Conservation (phyloP, 2,113 vertebrate species). For the Bubalus kerabau region DNA sequence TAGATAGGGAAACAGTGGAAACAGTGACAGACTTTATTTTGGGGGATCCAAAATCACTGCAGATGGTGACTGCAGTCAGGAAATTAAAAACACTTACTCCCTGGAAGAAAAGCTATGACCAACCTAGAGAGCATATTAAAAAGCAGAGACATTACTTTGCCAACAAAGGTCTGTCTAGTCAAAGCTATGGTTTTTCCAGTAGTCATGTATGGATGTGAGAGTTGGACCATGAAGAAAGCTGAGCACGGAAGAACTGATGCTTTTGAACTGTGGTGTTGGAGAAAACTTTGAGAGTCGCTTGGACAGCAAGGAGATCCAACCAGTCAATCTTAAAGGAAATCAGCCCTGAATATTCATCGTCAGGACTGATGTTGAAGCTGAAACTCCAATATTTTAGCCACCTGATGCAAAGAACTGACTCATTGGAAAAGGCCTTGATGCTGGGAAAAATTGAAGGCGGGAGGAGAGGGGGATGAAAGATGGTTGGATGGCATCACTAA, state of each 20-base stretch:
- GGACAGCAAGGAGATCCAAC: not conserved
- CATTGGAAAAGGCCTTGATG: not conserved
- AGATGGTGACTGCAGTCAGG: not conserved
- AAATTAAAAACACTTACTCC: not conserved
- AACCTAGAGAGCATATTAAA: not conserved
- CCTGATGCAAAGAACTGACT: not conserved
- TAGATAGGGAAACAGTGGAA: not conserved
- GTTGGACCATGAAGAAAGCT: not conserved
- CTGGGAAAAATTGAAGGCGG: not conserved
- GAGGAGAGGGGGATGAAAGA: not conserved
- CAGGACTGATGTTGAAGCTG: not conserved
- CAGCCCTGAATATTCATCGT: not conserved
- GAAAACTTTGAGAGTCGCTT: not conserved
- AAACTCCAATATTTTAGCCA: not conserved
- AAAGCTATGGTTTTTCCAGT: not conserved
- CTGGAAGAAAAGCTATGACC: not conserved
- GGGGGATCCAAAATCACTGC: rapidly evolving
- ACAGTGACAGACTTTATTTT: not conserved
- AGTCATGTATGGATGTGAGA: not conserved
- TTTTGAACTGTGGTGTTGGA: not conserved
- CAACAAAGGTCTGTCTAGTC: rapidly evolving
- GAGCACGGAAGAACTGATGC: not conserved
- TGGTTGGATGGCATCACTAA: not conserved
- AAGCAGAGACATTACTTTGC: not conserved
- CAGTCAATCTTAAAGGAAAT: not conserved